Conservation (phyloP, 2,113 vertebrate species). For the Phalacrocorax pelagicus region DNA sequence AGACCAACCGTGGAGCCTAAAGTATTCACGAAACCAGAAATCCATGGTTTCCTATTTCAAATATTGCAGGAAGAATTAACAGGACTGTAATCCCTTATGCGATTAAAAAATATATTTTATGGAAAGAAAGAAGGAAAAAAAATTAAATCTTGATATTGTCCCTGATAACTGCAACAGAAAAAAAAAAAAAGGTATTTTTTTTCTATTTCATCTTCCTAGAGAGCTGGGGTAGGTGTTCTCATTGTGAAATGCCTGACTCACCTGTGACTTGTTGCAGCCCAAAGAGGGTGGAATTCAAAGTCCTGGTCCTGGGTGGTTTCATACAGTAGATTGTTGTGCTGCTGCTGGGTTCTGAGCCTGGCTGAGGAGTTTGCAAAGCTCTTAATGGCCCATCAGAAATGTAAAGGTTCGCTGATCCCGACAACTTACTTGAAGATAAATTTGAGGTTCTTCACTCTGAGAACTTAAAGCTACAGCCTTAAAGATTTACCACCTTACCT, state of each 20-base stretch:
- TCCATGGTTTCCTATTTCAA: background rate
- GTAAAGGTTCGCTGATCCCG: background rate
- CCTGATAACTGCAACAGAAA: background rate
- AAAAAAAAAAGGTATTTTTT: background rate
- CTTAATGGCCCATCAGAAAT: background rate
- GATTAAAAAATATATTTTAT: background rate
- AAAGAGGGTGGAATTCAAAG: background rate
- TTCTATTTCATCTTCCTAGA: background rate
- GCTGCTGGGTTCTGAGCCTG: background rate
- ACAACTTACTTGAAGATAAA: background rate
- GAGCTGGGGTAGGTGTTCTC: background rate
- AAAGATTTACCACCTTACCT: background rate
- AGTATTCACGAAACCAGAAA: background rate
- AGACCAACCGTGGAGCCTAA: background rate
- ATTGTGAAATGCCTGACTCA: background rate
- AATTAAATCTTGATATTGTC: background rate
- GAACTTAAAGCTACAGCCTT: background rate
- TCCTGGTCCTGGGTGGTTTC: background rate
- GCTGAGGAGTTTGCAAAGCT: background rate
- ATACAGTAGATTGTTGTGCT: background rate
- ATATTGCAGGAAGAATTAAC: background rate
- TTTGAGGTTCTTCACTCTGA: background rate
- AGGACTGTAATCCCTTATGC: background rate
- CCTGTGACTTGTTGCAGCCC: background rate
- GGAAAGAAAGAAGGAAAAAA: fast-evolving